Evolutionary conservation across 2,888 invertebrate genomes (phyloP).

Genomic region (Drosophila kokeensis): DNA sequence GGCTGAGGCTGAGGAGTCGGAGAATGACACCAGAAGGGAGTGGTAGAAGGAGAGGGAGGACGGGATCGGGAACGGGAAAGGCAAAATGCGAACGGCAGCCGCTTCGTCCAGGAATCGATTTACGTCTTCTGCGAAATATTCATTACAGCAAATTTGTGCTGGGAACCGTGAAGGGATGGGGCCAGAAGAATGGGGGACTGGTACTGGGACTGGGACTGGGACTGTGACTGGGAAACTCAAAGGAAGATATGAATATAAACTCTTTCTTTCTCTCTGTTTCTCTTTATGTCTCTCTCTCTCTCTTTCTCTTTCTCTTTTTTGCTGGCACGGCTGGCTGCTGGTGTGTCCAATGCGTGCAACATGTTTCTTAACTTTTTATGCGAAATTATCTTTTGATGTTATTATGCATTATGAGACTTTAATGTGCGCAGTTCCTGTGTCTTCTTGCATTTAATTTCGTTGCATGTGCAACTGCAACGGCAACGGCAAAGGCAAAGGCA

Average conservation of each 20-base stretch:
- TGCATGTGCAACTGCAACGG: slow-evolving; percentile 1
- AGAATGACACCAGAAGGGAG: slow-evolving; percentile 15
- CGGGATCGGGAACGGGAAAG: not conserved
- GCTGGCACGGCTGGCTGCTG: slow-evolving; percentile 45
- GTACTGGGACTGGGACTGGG: too few species aligned
- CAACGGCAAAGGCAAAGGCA: not conserved
- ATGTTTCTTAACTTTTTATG: slow-evolving; percentile 52
- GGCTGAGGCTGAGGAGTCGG: not conserved
- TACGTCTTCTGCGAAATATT: slow-evolving; percentile 76
- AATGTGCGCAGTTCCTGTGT: slow-evolving; percentile 73
- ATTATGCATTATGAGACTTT: slow-evolving; percentile 74
- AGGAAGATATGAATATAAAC: slow-evolving; percentile 10
- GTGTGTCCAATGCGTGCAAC: slow-evolving; percentile 59
- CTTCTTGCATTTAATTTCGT: slow-evolving; percentile 54
- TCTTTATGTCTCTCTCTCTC: not conserved
- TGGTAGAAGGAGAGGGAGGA: not conserved
- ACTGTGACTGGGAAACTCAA: not conserved
- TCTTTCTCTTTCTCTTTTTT: slow-evolving; percentile 1
- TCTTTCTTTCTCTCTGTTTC: slow-evolving; percentile 14
- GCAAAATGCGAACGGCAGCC: slow-evolving; percentile 35
- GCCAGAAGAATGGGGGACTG: not conserved
- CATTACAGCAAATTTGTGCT: slow-evolving; percentile 71
- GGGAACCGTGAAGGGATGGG: slow-evolving; percentile 39
- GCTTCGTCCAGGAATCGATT: slow-evolving; percentile 65
- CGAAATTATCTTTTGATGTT: slow-evolving; percentile 72